Base-by-base conservation (phyloP, 2,797 vertebrate species). In the Pangasius krempfi region DNA sequence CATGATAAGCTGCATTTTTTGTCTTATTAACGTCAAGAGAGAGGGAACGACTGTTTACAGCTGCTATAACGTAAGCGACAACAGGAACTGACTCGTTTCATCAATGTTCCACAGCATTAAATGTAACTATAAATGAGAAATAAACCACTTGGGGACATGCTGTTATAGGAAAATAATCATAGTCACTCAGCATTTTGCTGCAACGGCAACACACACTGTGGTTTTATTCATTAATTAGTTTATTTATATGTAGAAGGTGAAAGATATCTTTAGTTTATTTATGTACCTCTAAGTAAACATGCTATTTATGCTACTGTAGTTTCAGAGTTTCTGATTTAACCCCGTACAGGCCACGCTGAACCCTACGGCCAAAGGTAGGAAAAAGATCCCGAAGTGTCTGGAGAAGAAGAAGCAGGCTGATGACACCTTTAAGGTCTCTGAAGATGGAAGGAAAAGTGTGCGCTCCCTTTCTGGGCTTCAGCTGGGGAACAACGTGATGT, bases 401-500 rank as follows among this genome's bases (percentile, higher is more conserved):
- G 97, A 98, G 91, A 98, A 97, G 94, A 98, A 97, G 94, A 98
- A 98, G 92, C 97, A 98, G 88, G 92, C 91, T 0, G 98, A 98
- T 0, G 97, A 97, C 33, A 96, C 97, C 0, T 99, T 99, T 94
- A 98, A 98, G 94, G 96, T 98, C 91, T 98, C 97, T 0, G 98
- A 98, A 94, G 98, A 98, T 0, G 98, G 98, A 0, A 96, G 98
- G 90, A 98, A 96, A 86, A 99, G 97, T 0, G 95, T 98, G 89
- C 96, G 97, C 75, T 98, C 98, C 0, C 96, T 99, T 8, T 97
- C 97, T 0, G 98, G 98, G 14, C 93, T 99, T 90, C 97, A 98
- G 94, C 95, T 99, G 78, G 96, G 97, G 90, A 98, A 94, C 0
- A 97, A 99, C 0, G 96, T 99, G 91, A 98, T 99, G 97, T 98